A percentile compares a stretch with the other conserved stretches of the same genome.
phyloP scores from a whole-genome alignment of 1,140 invertebrate genomes.

The Akabosia matsudoensis region DNA sequence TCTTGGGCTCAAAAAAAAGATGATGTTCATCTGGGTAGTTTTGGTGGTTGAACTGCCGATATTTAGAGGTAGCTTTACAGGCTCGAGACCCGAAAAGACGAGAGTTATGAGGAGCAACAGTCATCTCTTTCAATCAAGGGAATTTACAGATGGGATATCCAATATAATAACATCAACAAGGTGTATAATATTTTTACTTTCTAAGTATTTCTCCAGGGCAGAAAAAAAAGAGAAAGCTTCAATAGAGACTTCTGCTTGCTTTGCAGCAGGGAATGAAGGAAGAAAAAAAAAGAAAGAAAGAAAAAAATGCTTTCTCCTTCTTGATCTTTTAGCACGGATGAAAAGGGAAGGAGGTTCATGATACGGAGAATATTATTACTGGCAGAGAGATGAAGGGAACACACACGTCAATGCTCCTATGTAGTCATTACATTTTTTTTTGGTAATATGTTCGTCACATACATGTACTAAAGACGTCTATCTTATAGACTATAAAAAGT shows the following conservation, averaged over 20 bases:
- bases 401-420: neutral
- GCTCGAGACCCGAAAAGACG: neutral
- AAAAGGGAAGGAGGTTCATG: neutral
- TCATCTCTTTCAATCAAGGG: neutral
- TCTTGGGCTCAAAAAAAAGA: too few relatives aligned
- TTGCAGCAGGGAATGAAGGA: neutral
- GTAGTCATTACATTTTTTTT: too few relatives aligned
- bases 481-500: neutral
- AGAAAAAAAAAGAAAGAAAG: neutral
- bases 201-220: neutral
- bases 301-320: neutral
- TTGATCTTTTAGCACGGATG: neutral
- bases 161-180: neutral
- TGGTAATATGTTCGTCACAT: neutral
- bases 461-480: neutral
- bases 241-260: too few relatives aligned
- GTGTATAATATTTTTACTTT: too few relatives aligned
- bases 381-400: neutral
- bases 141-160: neutral
- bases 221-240: neutral
- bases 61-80: neutral
- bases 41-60: neutral
- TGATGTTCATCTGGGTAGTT: neutral
- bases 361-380: neutral
- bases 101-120: conserved; percentile 2